These are phyloP conservation scores for Noctua janthina DNA, from an alignment of 2,888 invertebrate genomes.

Conservation along the genomic window DNA sequence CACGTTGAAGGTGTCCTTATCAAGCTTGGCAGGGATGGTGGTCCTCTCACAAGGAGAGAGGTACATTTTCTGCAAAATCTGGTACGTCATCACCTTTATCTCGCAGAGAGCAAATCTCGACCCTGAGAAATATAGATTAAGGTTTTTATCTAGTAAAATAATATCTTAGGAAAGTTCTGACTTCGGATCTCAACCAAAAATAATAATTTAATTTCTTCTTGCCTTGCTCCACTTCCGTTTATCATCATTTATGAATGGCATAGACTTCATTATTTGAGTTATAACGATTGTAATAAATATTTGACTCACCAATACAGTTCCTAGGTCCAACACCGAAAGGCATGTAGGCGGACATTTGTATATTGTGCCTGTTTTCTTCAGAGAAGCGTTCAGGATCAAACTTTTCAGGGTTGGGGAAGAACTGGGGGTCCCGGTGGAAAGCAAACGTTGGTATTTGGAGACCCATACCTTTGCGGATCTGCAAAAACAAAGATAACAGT, in stretches of 20 bases:
- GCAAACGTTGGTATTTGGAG: constrained; percentile 38
- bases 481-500: background rate
- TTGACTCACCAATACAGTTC: constrained; percentile 87
- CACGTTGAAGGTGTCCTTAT: constrained; percentile 68
- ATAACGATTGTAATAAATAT: background rate
- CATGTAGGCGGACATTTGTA: constrained; percentile 73
- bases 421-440: constrained; percentile 64
- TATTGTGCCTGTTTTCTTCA: constrained; percentile 86
- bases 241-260: background rate
- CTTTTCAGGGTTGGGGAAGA: constrained; percentile 85
- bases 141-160: background rate
- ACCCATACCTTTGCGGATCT: constrained; percentile 50
- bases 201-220: background rate
- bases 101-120: constrained; percentile 83
- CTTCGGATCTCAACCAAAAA: background rate
- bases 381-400: constrained; percentile 90
- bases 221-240: background rate
- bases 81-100: constrained; percentile 79
- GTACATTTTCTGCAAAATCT: constrained; percentile 75
- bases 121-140: constrained; percentile 44
- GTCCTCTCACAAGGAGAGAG: constrained; percentile 76
- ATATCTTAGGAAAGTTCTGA: background rate
- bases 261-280: background rate
- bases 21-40: constrained; percentile 68
- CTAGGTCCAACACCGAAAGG: constrained; percentile 90